Base-by-base conservation (phyloP, 2,797 vertebrate genomes). In the Astyanax mexicanus region DNA sequence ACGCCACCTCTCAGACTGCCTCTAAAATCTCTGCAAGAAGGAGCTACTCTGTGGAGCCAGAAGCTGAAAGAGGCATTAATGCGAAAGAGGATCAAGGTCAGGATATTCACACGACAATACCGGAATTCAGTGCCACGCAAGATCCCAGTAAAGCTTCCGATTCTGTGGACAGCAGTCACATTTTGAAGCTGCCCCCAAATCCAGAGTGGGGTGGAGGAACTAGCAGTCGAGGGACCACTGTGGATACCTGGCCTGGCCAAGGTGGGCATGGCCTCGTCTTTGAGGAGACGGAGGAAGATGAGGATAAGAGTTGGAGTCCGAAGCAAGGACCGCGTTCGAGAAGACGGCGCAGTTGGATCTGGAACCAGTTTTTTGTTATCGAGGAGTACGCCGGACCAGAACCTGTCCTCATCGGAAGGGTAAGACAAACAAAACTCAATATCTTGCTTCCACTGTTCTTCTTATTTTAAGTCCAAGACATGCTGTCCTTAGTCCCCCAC, bases 301-400 rank as follows among this genome's bases (percentile, higher is more conserved):
- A 69, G 57, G 84, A 79, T 49, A 82, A 85, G n/a, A 74, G 0
- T 23, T 81, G 0, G 1, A 80, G 77, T 1, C 83, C 25, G 37
- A 82, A 35, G 73, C 90, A 70, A 23, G 87, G 83, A 45, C 73
- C 91, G 0, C 92, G 94, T 57, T 92, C 93, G 17, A 92, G 96
- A 64, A 94, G 93, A 81, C 92, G 95, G 62, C 93, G 96, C 81
- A 97, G 96, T 86, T 97, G 96, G 96, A 96, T 97, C 84, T 97
- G 96, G 96, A 97, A 97, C 88, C 96, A 97, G 90, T 97, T 97
- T 87, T 97, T 97, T 78, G 96, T 97, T 82, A 97, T 97, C 1
- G 96, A 97, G 87, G 96, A 97, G 72, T 97, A 97, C 23, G 92
- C 95, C 0, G 96, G 95, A 10, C 96, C 96, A 1, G 96, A 97